Conservation (phyloP, 2,888 invertebrate species). For the Drosophila koepferae region DNA sequence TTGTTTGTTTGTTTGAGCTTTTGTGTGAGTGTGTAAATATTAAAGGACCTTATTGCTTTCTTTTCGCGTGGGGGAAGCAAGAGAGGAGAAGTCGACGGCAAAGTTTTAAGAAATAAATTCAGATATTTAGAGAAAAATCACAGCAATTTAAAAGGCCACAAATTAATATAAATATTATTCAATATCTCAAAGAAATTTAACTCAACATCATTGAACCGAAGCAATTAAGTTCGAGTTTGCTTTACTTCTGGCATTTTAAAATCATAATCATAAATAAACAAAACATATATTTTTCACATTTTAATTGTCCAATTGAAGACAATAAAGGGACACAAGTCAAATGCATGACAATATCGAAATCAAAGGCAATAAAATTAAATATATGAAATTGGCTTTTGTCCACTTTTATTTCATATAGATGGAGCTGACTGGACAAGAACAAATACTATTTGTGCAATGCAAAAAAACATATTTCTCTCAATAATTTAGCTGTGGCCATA, state of each 20-base stretch:
- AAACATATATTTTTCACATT: conserved; percentile 5
- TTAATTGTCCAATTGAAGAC: neutral
- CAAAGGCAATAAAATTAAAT: conserved; percentile 63
- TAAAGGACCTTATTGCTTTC: conserved; percentile 72
- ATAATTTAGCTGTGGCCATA: conserved; percentile 43
- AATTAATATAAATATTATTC: neutral
- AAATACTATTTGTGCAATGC: conserved; percentile 44
- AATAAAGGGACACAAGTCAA: conserved; percentile 27
- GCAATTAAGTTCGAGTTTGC: neutral
- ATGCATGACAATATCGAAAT: conserved; percentile 53
- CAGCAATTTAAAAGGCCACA: neutral
- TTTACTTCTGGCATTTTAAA: neutral
- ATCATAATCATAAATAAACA: neutral
- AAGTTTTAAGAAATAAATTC: conserved; percentile 10
- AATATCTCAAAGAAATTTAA: neutral
- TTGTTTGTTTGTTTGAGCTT: conserved; percentile 69
- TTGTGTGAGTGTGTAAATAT: conserved; percentile 71
- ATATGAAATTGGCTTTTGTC: conserved; percentile 40
- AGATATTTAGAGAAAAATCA: neutral
- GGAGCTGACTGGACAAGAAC: conserved; percentile 34
- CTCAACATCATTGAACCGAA: neutral
- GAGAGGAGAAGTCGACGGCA: conserved; percentile 18
- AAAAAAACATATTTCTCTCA: conserved; percentile 43
- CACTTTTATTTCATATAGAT: conserved; percentile 16
- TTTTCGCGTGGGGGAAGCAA: conserved; percentile 12